Conservation (phyloP, 1,140 invertebrate genomes). For the Drosophila littoralis region DNA sequence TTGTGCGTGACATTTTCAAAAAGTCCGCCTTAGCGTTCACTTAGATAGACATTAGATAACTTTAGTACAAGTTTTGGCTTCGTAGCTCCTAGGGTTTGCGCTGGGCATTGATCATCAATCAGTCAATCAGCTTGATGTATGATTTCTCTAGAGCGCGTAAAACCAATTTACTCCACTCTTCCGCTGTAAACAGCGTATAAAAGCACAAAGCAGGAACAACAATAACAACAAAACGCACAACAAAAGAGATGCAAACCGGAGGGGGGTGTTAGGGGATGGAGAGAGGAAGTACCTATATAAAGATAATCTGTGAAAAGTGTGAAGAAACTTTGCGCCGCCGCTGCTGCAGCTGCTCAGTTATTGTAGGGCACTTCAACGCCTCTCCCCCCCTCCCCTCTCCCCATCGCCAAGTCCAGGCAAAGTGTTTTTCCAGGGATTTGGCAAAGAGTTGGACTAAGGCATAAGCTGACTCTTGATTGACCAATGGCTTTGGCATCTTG, state of each 20-base stretch:
- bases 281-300: slow-evolving; percentile 14
- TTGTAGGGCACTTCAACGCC: neutral
- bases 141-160: neutral
- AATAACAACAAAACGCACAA: slow-evolving; percentile 11
- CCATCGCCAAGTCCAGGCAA: neutral
- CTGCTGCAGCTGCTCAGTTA: slow-evolving; percentile 6
- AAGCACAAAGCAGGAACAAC: slow-evolving; percentile 2
- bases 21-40: no score
- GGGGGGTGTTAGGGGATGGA: neutral
- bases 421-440: neutral
- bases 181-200: neutral
- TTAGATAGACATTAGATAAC: no score
- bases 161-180: neutral
- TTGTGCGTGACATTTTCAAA: no score
- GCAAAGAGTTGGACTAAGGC: slow-evolving; percentile 31
- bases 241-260: neutral
- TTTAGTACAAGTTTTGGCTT: no score
- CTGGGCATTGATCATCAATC: no score
- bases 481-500: slow-evolving; percentile 33
- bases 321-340: slow-evolving; percentile 29
- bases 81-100: no score
- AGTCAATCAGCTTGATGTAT: no score
- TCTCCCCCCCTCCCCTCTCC: neutral
- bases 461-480: slow-evolving; percentile 58
- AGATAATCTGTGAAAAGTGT: slow-evolving; percentile 50